Percentiles rank a stretch among this genome's conserved stretches.
Conservation (phyloP, 2,888 invertebrate genomes). For the Nomada fucata region DNA sequence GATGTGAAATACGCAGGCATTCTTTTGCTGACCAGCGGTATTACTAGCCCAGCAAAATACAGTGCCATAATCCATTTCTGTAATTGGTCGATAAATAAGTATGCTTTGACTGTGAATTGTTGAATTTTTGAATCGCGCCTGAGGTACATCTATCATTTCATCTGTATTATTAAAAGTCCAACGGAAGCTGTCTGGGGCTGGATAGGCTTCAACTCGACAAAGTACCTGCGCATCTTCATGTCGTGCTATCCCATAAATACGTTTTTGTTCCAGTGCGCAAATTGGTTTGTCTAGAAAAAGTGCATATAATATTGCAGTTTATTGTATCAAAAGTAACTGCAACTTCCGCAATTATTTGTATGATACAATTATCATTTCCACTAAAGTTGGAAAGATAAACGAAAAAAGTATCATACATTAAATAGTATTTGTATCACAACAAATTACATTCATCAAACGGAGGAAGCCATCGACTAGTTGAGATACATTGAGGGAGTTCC, state of each 20-base stretch:
- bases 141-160: slow-evolving; percentile 91
- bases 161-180: slow-evolving; percentile 96
- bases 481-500: too few species aligned
- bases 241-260: slow-evolving; percentile 93
- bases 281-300: slow-evolving; percentile 91
- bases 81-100: slow-evolving; percentile 90
- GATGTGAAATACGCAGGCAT: slow-evolving; percentile 91
- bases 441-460: too few species aligned
- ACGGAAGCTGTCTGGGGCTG: slow-evolving; percentile 92
- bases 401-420: too few species aligned
- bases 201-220: slow-evolving; percentile 94
- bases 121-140: slow-evolving; percentile 87
- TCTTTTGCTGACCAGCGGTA: slow-evolving; percentile 89
- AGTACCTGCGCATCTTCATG: slow-evolving; percentile 92
- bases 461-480: too few species aligned
- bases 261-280: slow-evolving; percentile 90
- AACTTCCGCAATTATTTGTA: too few species aligned
- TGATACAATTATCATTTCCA: too few species aligned
- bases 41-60: slow-evolving; percentile 91
- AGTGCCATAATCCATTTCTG: slow-evolving; percentile 91
- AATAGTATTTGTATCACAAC: too few species aligned
- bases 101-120: slow-evolving; percentile 86
- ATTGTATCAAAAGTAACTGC: not conserved
- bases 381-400: too few species aligned
- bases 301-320: not conserved